Base-by-base conservation (phyloP, 1,140 invertebrate genomes). In the Meloidogyne exigua region DNA sequence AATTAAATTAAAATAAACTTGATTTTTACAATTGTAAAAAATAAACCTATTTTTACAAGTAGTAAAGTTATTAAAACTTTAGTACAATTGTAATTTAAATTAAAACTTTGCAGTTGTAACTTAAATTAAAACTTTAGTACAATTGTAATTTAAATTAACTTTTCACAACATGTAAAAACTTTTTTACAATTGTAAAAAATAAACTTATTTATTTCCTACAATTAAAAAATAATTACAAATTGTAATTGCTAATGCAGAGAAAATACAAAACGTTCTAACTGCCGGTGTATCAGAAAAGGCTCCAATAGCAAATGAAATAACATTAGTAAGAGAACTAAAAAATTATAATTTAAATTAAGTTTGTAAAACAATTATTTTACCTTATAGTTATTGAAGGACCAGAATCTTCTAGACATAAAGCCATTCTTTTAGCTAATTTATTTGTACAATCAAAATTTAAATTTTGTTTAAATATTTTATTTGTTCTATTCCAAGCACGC, bases 351-450 rank as follows among this genome's bases (percentile, higher is more conserved):
- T 57, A 23, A 26, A 74, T 67, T 15, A 28, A 26, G 25, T 32
- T 32, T 32, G 7, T 32, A 32, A 32, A 32, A 32, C 11, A 32
- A 72, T 32, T 66, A 71, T 11, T 76, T 0, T 21, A 96, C 1
- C 95, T 98, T 77, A 98, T 96, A 28, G 95, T 97, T 70, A 98
- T 96, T 4, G 94, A 96, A 13, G 97, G 94, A 0, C 95, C 95
- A 23, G 95, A 94, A 87, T 95, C 93, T 72, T 93, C 93, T 83
- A 96, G 90, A 87, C 93, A 94, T 65, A 91, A 89, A 0, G 92
- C 94, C 92, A 96, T 93, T 64, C 94, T 89, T 84, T 94, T 92
- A 0, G 92, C 92, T 1, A 97, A 92, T 12, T 12, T 11, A 21
- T 42, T 49, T 93, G 89, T 68, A 93, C 89, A 93, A 94, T 95